Base-by-base conservation (phyloP, 2,797 vertebrate species). In the Gouania willdenowi region DNA sequence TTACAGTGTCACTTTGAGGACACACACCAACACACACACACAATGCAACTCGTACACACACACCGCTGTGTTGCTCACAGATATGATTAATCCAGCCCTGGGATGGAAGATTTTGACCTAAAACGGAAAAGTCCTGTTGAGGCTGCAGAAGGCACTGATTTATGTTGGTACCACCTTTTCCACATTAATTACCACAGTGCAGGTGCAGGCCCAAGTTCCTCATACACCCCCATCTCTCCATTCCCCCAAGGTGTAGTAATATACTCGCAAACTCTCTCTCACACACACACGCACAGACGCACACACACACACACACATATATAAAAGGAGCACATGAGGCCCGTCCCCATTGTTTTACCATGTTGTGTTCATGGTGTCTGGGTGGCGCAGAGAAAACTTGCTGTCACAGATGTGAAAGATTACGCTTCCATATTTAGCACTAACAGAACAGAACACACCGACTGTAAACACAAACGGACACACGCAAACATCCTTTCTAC, bases 101-200 rank as follows among this genome's bases (percentile, higher is more conserved):
- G 79, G 72, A 51, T 61, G 75, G 79, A 80, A 79, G 81, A 89
- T 89, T 89, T 88, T 88, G 84, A 90, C 85, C 87, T 87, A 85
- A 83, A 89, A 88, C 85, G 85, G 86, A 87, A 89, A 90, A 89
- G 85, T 86, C 83, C 83, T 77, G 81, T 88, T 89, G 87, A 89
- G 83, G 77, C 84, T 77, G 82, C 73, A 62, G 83, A 81, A 88
- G 86, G 71, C 86, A 69, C 83, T 90, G 88, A 90, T 91, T 90
- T 89, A 91, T 90, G 87, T 87, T 49, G 66, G 79, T 76, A 77
- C 56, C 34, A 47, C 58, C 75, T 57, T 45, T 10, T 83, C 71
- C 82, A 81, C 87, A 91, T 91, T 90, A 85, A 90, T 91, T 90
- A 90, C 78, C 70, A 66, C 43, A 7, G 43, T 41, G 75, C 88